Base-by-base conservation (phyloP, 2,888 invertebrate species). In the Acanthoscelides obtectus region DNA sequence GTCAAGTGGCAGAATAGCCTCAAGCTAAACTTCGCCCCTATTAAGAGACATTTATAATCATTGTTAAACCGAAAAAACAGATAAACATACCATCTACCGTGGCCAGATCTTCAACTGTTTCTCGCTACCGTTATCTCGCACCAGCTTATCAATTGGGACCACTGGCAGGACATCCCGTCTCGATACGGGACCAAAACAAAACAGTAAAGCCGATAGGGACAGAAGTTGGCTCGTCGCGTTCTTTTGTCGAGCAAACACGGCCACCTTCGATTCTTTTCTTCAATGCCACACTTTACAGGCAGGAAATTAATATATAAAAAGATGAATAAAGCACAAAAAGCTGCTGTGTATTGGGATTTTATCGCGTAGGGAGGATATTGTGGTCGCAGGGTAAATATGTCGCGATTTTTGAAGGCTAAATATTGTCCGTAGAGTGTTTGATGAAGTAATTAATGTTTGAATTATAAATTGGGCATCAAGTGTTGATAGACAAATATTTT, bases 121-220 rank as follows among this genome's bases (percentile, higher is more conserved):
- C 73, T 74, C 73, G 69, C 22, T 64, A 21, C 66, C 72, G 69
- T 45, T 45, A 45, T 45, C 45, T 45, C 1, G 45, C 45, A 17
- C 12, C 45, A 6, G 71, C 73, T 76, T 80, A 80, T 80, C 80
- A 73, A 69, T 68, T 67, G 72, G 72, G 72, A 76, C 74, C 79
- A 80, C 73, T 77, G 75, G 78, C 80, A 79, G 80, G 80, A 80
- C 79, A 80, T 80, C 80, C 80, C 80, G 80, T 80, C 73, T 73
- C 12, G 45, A 45, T 45, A 45, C 45, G 45, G 45, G 45, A 45
- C 45, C 45, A 12, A 45, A 68, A 72, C 70, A 45, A 45, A 45
- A 12, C 45, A 45, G 45, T 45, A 45, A 45, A 4, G 45, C 12
- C 45, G 45, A 45, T 45, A 45, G 45, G 45, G 45, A 12, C 45